Evolutionary conservation across 92 coral and sea anemone species (phyloP).

Genomic region (Scolanthus callimorphus): DNA sequence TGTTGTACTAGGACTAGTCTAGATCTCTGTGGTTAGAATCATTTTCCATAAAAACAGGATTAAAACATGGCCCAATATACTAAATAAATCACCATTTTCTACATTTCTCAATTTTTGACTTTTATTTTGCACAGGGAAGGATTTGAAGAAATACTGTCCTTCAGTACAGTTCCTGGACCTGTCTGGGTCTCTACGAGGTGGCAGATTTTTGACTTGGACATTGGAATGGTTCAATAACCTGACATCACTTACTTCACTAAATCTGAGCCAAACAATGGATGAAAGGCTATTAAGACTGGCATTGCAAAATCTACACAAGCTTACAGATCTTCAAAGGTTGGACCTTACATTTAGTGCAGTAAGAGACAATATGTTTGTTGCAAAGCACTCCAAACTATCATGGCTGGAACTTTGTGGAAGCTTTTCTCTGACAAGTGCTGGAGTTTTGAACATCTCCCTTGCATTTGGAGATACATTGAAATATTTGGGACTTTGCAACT

Average conservation of each 20-base stretch:
- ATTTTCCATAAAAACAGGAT: no score
- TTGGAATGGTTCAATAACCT: slow-evolving; percentile 2
- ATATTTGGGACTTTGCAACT: slow-evolving; percentile 7
- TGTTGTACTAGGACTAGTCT: no score
- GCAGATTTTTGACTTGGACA: background rate
- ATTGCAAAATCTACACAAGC: background rate
- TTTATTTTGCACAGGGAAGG: no score
- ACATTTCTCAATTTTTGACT: no score
- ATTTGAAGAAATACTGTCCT: background rate
- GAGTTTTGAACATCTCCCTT: background rate
- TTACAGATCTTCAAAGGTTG: slow-evolving; percentile 2
- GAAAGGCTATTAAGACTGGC: background rate
- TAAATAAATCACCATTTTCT: no score
- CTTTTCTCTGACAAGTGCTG: background rate
- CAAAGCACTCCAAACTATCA: slow-evolving; percentile 3
- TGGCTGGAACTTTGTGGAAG: slow-evolving; percentile 8
- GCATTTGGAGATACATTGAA: background rate
- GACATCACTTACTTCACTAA: slow-evolving; percentile 1
- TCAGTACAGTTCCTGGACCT: slow-evolving; percentile 4
- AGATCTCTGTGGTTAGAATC: no score
- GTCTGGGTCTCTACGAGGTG: slow-evolving; percentile 5
- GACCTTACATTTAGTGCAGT: slow-evolving; percentile 4
- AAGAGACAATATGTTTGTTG: slow-evolving; percentile 3
- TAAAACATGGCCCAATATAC: no score
- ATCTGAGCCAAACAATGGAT: slow-evolving; percentile 7